phyloP scores from a whole-genome alignment of 2,888 invertebrate genomes.

The Eupithecia centaureata region DNA sequence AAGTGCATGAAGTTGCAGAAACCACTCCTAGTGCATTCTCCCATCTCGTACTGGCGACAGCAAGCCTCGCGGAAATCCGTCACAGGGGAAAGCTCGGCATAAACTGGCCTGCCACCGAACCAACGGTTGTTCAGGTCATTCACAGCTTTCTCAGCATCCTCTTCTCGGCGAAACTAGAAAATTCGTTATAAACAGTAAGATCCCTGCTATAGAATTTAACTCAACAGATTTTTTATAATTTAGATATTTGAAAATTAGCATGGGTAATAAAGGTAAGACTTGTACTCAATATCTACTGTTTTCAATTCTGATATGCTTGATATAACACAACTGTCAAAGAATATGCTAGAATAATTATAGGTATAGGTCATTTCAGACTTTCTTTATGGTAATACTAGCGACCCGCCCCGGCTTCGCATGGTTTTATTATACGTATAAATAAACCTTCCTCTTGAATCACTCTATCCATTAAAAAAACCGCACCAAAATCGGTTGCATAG shows the following conservation, averaged over 20 bases:
- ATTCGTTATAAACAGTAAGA: not conserved
- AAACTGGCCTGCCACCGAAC: constrained; percentile 99
- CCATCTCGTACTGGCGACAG: constrained; percentile 99
- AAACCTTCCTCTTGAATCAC: too few species aligned
- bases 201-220: not conserved
- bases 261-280: not conserved
- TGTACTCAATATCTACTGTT: too few species aligned
- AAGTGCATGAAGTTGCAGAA: constrained; percentile 99
- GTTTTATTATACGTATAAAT: too few species aligned
- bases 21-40: constrained; percentile 98
- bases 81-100: constrained; percentile 99
- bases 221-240: not conserved
- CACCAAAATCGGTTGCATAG: too few species aligned
- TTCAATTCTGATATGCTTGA: not conserved
- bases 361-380: too few species aligned
- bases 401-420: too few species aligned
- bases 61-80: constrained; percentile 99
- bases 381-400: too few species aligned
- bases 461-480: too few species aligned
- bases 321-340: not conserved
- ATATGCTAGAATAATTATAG: too few species aligned
- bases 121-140: constrained; percentile 99
- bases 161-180: constrained; percentile 95
- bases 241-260: not conserved
- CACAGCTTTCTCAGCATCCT: constrained; percentile 99